Evolutionary conservation across 2,113 vertebrate genomes (phyloP), one percentile per base, ranked within the genome.

Genomic region (Thamnaconus septentrionalis): DNA sequence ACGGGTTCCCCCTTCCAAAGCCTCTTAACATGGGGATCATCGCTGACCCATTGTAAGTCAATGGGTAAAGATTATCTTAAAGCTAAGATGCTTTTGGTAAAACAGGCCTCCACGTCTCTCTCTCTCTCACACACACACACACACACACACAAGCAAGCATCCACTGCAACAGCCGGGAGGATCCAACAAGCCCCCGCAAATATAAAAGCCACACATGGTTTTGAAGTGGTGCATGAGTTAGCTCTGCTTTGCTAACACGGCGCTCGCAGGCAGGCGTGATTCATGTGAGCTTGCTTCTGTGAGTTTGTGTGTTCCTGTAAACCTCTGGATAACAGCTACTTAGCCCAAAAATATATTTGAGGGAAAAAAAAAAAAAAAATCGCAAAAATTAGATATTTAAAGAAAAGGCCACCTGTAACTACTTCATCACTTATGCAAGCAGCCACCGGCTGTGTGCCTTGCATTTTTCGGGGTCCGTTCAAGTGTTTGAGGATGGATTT

Each of bases 21-120:
- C 85, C 72, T 83, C 79, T 84, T 82, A 85, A 66, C 56, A 69
- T 40, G 61, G 63, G 76, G 79, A 85, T 84, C 77, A 81, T 79
- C 70, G 71, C 68, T 61, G 65, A 72, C 76, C 78, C 51, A 74
- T 74, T 73, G 76, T 74, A 64, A 82, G 72, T 82, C 57, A 80
- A 78, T 48, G 68, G 64, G 66, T 54, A 63, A 84, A 79, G 85
- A 82, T 80, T 79, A 80, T 80, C 62, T 74, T 51, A 62, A 58
- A 49, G 79, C 81, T 71, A 68, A 61, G 76, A 76, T 75, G 77
- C 77, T 82, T 78, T 72, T 51, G 68, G 73, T 31, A 70, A 57
- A 78, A 80, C 56, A 75, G 79, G 78, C 69, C 73, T 70, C 68
- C 59, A 18, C 43, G 53, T 78, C 63, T 67, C 69, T 57, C 63